phyloP scores from a whole-genome alignment of 2,797 vertebrate species.

The Etheostoma nigrum region DNA sequence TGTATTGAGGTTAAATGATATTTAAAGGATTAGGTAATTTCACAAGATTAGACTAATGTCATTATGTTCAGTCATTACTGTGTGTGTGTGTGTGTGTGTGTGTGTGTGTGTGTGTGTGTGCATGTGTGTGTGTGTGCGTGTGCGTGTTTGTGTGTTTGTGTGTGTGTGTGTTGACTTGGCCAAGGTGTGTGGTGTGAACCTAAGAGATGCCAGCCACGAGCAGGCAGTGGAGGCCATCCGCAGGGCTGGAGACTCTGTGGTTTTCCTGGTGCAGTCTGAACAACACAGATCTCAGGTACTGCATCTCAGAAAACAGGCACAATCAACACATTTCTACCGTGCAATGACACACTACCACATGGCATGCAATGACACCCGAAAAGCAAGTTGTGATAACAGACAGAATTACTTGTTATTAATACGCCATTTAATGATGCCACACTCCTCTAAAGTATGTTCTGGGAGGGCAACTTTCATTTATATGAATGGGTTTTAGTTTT shows the following conservation, averaged over 20 bases:
- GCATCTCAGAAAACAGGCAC: not conserved
- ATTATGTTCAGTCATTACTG: not conserved
- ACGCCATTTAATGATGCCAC: no score
- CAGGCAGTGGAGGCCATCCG: conserved; percentile 97
- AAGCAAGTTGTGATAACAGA: no score
- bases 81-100: not conserved
- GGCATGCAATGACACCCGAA: no score
- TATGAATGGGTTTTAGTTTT: conserved; percentile 2
- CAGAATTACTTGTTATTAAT: no score
- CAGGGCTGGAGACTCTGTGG: conserved; percentile 91
- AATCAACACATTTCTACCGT: not conserved
- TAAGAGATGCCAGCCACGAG: conserved; percentile 95
- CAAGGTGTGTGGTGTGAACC: conserved; percentile 94
- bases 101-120: not conserved
- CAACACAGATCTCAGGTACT: conserved; percentile 86
- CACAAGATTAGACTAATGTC: not conserved
- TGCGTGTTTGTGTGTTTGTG: not conserved
- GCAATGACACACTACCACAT: no score
- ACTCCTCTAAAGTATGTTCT: not conserved
- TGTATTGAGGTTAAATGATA: not conserved
- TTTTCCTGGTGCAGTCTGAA: conserved; percentile 91
- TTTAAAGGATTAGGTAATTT: not conserved
- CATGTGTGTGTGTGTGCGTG: not conserved
- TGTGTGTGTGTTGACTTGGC: conserved; percentile 18
- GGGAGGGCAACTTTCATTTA: not conserved